Percentiles rank a stretch among this genome's conserved stretches.
Evolutionary conservation across 2,113 vertebrate genomes (phyloP).

Genomic region (Pampusana beccarii): DNA sequence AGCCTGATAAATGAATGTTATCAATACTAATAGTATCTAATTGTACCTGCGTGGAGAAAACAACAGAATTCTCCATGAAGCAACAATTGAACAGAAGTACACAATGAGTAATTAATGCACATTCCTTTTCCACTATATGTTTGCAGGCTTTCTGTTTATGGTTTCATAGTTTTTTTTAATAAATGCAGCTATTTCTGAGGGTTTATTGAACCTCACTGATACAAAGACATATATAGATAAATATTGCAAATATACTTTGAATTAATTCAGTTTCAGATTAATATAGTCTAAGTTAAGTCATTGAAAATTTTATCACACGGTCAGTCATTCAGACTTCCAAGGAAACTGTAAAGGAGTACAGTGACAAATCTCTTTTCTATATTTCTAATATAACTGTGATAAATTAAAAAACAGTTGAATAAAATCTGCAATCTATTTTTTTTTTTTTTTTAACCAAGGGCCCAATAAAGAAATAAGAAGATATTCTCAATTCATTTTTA

Average conservation of each 20-base stretch:
- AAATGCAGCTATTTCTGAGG: not conserved
- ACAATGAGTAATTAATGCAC: not conserved
- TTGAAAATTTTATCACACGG: not conserved
- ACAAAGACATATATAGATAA: not conserved
- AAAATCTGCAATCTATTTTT: not conserved
- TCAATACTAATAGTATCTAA: not conserved
- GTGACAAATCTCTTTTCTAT: not conserved
- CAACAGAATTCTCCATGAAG: not conserved
- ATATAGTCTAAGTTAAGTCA: not conserved
- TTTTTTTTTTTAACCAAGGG: not conserved
- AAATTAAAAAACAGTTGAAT: not conserved
- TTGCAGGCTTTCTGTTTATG: not conserved
- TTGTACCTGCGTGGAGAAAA: not conserved
- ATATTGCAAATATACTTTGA: not conserved
- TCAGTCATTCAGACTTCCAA: not conserved
- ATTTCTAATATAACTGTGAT: not conserved
- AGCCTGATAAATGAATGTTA: not conserved
- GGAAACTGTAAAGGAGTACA: not conserved
- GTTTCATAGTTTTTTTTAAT: not conserved
- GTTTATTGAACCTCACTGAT: not conserved
- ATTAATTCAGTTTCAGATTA: not conserved
- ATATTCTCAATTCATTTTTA: not conserved
- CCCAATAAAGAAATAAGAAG: not conserved
- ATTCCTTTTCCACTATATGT: not conserved
- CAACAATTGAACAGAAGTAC: not conserved